A percentile compares a stretch with the other conserved stretches of the same genome.
Evolutionary conservation across 2,888 invertebrate species (phyloP).

Genomic region (Trichopoda pennipes): DNA sequence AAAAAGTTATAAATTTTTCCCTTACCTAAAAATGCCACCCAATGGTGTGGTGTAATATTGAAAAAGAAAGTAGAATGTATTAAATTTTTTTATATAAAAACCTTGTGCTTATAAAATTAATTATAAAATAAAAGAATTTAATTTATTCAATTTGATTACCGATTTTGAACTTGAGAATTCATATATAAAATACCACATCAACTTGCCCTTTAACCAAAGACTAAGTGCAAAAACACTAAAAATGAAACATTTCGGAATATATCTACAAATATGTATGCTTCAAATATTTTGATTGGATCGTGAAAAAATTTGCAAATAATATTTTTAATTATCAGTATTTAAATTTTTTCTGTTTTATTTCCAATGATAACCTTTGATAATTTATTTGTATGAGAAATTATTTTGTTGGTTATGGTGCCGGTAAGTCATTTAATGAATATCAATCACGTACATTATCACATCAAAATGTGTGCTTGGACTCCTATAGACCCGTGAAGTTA

Average conservation of each 20-base stretch:
- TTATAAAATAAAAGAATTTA: no score
- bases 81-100: no score
- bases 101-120: no score
- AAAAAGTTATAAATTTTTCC: no score
- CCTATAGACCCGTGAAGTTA: background rate
- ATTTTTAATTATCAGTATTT: slow-evolving; percentile 10
- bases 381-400: background rate
- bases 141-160: no score
- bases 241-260: background rate
- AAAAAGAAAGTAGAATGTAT: no score
- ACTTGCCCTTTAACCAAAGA: background rate
- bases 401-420: background rate
- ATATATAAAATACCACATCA: background rate
- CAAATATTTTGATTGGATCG: background rate
- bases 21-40: no score
- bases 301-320: background rate
- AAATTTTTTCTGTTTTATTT: slow-evolving; percentile 20
- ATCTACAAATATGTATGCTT: background rate
- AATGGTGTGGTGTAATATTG: no score
- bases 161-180: background rate
- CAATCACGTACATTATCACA: slow-evolving; percentile 17
- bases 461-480: background rate
- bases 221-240: background rate
- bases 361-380: background rate
- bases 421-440: slow-evolving; percentile 53